Conservation (phyloP, 2,888 invertebrate genomes). For the Ormyrus labotus region DNA sequence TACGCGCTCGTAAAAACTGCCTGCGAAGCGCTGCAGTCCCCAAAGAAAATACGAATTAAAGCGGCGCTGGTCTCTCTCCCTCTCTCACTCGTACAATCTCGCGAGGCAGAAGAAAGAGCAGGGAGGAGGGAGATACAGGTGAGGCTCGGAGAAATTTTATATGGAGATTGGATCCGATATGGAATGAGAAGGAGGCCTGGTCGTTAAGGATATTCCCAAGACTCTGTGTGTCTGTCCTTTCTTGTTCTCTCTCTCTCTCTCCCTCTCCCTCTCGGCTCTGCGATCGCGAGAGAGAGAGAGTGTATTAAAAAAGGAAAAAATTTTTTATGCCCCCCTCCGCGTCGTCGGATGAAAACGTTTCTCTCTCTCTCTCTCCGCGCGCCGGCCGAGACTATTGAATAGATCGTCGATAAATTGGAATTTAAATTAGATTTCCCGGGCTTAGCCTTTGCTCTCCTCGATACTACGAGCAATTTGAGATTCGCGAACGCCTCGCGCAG, state of each 20-base stretch:
- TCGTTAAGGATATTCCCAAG: slow-evolving; percentile 56
- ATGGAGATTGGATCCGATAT: slow-evolving; percentile 57
- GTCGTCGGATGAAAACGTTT: slow-evolving; percentile 44
- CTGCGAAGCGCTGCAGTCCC: slow-evolving; percentile 61
- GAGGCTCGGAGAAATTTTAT: slow-evolving; percentile 50
- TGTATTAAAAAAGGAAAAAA: neutral
- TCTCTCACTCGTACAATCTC: slow-evolving; percentile 30
- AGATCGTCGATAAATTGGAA: slow-evolving; percentile 57
- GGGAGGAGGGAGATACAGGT: slow-evolving; percentile 29
- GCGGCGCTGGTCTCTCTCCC: slow-evolving; percentile 62
- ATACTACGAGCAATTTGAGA: slow-evolving; percentile 45
- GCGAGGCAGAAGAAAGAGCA: neutral
- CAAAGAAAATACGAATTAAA: slow-evolving; percentile 74
- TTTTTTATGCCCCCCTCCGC: slow-evolving; percentile 28
- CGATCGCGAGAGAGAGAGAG: neutral
- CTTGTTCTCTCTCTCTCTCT: slow-evolving; percentile 10
- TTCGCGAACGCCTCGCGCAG: neutral
- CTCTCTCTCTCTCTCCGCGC: neutral
- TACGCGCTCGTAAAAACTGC: slow-evolving; percentile 72
- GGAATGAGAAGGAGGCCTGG: slow-evolving; percentile 41
- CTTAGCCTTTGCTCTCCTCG: neutral
- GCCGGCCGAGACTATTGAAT: slow-evolving; percentile 32
- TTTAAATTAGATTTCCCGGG: slow-evolving; percentile 55
- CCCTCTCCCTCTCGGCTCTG: neutral
- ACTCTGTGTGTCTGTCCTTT: slow-evolving; percentile 35